These are phyloP conservation scores for Rhopalosiphum maidis DNA, from an alignment of 1,140 invertebrate species.

Conservation along the genomic window DNA sequence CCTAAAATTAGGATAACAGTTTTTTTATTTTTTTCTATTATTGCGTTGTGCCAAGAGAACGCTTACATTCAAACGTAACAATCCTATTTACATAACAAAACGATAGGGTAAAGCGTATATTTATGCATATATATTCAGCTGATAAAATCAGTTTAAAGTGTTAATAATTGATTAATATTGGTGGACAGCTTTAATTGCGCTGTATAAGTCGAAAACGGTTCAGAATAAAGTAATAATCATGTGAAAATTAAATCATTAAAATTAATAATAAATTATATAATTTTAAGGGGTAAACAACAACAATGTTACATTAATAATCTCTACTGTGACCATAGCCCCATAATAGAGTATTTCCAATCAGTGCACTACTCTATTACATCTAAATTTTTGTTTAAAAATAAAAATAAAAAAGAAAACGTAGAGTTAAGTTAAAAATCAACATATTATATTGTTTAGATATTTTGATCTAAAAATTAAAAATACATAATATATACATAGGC, in stretches of 20 bases:
- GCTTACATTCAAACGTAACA: not conserved
- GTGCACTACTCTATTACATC: not conserved
- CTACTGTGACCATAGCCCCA: not conserved
- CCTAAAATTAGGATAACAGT: not conserved
- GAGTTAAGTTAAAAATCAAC: not conserved
- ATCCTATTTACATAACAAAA: not conserved
- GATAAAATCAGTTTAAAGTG: not conserved
- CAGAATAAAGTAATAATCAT: not conserved
- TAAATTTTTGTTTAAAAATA: not conserved
- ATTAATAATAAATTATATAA: not conserved
- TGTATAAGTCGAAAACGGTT: not conserved
- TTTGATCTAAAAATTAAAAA: no score
- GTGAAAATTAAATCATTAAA: constrained; percentile 1
- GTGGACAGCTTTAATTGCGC: not conserved
- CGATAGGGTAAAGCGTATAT: not conserved
- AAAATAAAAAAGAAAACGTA: not conserved
- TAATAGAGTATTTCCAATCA: not conserved
- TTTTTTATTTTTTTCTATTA: not conserved
- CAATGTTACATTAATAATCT: not conserved
- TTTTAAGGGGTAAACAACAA: not conserved
- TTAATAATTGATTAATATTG: not conserved
- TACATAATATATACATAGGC: no score
- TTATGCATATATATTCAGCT: not conserved
- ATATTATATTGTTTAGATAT: not conserved
- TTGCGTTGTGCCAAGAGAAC: not conserved